Conservation (phyloP, 2,113 vertebrate genomes). For the Oenanthe melanoleuca region DNA sequence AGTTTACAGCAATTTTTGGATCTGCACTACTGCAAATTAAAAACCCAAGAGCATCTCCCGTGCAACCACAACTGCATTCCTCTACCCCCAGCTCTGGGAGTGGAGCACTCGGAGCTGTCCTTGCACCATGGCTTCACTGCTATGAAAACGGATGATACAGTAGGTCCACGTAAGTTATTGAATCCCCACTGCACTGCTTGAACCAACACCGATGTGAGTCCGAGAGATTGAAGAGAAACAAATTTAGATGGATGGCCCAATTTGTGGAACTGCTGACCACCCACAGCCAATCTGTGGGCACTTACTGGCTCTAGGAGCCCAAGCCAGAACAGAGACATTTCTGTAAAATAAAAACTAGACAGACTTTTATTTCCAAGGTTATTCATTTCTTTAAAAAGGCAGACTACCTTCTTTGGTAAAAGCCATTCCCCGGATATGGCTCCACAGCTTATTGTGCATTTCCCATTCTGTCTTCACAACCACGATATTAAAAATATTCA, state of each 20-base stretch:
- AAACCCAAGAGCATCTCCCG: not conserved
- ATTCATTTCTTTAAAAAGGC: not conserved
- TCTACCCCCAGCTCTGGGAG: not conserved
- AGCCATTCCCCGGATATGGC: not conserved
- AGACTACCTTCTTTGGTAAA: not conserved
- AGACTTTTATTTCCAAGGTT: not conserved
- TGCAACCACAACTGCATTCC: too few species aligned
- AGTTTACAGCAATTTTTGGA: not conserved
- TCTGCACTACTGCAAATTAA: not conserved
- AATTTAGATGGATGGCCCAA: constrained; percentile 31
- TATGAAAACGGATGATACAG: not conserved
- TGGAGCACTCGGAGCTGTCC: not conserved
- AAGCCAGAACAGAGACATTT: not conserved
- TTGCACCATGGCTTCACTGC: fast-evolving
- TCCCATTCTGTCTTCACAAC: not conserved
- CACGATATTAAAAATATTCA: too few species aligned
- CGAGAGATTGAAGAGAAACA: not conserved
- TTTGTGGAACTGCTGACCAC: constrained; percentile 31
- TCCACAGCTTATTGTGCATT: not conserved
- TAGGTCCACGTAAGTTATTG: not conserved
- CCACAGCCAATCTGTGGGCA: constrained; percentile 31
- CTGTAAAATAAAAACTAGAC: not conserved
- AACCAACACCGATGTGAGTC: not conserved
- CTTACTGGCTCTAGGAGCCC: not conserved
- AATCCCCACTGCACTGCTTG: not conserved